phyloP scores from a whole-genome alignment of 1,140 invertebrate genomes.

The Drosophila lacertosa region DNA sequence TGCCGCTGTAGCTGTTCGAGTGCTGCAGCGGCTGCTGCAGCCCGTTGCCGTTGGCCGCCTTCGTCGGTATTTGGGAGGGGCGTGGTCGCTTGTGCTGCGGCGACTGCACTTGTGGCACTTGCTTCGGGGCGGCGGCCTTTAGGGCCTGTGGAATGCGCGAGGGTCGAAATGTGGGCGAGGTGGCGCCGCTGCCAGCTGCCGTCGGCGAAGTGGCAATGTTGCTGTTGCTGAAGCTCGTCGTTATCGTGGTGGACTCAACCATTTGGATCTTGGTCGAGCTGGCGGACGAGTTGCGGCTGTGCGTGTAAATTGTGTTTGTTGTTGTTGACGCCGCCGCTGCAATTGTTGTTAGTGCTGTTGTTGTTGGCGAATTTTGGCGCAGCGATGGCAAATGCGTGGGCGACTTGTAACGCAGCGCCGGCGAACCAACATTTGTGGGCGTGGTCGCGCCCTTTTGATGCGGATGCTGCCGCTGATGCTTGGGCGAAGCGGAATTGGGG shows the following conservation, averaged over 20 bases:
- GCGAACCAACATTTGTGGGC: conserved; percentile 53
- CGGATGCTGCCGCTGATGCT: conserved; percentile 50
- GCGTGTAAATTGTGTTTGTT: conserved; percentile 65
- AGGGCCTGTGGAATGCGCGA: conserved; percentile 83
- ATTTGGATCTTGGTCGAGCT: conserved; percentile 82
- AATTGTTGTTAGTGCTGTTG: conserved; percentile 48
- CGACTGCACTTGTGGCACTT: conserved; percentile 68
- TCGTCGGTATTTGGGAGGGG: conserved; percentile 84
- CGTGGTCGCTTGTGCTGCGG: conserved; percentile 79
- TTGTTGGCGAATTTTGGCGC: conserved; percentile 59
- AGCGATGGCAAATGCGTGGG: conserved; percentile 78
- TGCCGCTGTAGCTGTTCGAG: conserved; percentile 78
- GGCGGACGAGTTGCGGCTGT: conserved; percentile 79
- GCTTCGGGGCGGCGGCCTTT: conserved; percentile 64
- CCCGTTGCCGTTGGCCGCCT: conserved; percentile 61
- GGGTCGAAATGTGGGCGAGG: conserved; percentile 76
- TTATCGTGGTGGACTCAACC: conserved; percentile 61
- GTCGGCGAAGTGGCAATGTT: conserved; percentile 45
- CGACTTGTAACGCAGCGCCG: conserved; percentile 70
- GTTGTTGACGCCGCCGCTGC: conserved; percentile 50
- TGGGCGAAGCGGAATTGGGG: conserved; percentile 62
- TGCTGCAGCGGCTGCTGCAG: conserved; percentile 66
- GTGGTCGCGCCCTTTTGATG: conserved; percentile 53
- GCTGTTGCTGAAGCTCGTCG: conserved; percentile 50
- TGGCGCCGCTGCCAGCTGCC: conserved; percentile 56